Base-by-base conservation (phyloP, 1,140 invertebrate species). In the Bombus pyrosoma region DNA sequence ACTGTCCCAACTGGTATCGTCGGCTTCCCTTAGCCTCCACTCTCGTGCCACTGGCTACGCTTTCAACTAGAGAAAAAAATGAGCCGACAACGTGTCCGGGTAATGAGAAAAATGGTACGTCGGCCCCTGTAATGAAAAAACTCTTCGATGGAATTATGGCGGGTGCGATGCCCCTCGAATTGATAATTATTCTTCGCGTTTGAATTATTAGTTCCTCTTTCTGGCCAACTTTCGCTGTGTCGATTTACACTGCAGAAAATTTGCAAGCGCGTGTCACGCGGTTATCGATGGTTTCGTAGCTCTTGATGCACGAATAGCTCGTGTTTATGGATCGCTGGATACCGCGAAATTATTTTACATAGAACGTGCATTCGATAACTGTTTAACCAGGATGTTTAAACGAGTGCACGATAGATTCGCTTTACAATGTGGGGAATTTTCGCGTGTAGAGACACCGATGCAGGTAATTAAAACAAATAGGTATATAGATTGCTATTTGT, bases 1-100 rank as follows among this genome's bases (percentile, higher is more conserved):
- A 89, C 85, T 89, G 83, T 72, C 79, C 87, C 41, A 39, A 73
- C 57, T 64, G 69, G 57, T 71, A 69, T 81, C 59, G 69, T n/a
- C 57, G 18, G 18, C 32, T 34, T 64, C 72, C 81, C 32, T 83
- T 32, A 37, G n/a, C 32, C 47, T 22, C 32, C n/a, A 2, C 47
- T 62, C 32, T 4, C 39, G 37, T 37, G 75, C 82, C 82, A 84
- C n/a, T 71, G 82, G 74, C 82, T 57, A 83, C 32, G 22, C 22
- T 64, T 13, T 28, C 66, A 22, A 53, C 32, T 75, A 32, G 34
- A 47, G 34, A 64, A 62, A 66, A 84, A 72, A 80, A 79, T 57
- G 43, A 84, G 22, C 64, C 53, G 64, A 68, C 43, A 57, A 25
- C 28, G 22, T 34, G 43, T 53, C 32, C 10, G 13, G 8, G 57